These are phyloP conservation scores for Callyntrura sp. DNA, from an alignment of 2,888 invertebrate species.

Conservation along the genomic window DNA sequence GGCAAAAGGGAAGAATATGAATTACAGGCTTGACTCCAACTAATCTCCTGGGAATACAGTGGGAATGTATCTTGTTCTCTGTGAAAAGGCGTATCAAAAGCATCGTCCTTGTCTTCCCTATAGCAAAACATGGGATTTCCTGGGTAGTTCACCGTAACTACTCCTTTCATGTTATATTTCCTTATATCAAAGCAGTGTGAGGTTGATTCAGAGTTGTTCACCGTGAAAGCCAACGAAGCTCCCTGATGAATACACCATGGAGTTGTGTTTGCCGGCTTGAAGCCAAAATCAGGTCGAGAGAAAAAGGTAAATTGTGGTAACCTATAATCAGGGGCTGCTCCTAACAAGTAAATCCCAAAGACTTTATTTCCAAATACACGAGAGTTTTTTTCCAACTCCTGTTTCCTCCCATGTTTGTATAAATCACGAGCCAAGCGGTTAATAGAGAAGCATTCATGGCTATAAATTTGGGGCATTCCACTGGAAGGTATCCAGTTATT, in stretches of 20 bases:
- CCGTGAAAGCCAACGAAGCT: constrained; percentile 46
- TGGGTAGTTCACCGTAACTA: not conserved
- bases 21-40: constrained; percentile 31
- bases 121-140: constrained; percentile 52
- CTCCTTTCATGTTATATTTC: constrained; percentile 52
- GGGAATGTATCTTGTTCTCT: not conserved
- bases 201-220: constrained; percentile 33
- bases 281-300: constrained; percentile 50
- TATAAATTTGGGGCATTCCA: constrained; percentile 55
- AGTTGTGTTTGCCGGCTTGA: not conserved
- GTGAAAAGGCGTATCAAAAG: constrained; percentile 55
- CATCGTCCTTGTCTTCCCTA: constrained; percentile 43
- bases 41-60: constrained; percentile 25
- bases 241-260: constrained; percentile 50
- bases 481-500: constrained; percentile 9
- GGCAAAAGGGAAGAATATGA: not conserved
- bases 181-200: constrained; percentile 49
- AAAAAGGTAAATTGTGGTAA: constrained; percentile 50
- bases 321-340: constrained; percentile 50
- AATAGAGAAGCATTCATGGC: constrained; percentile 62
- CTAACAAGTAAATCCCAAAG: constrained; percentile 58
- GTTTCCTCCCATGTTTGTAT: constrained; percentile 10
- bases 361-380: constrained; percentile 65
- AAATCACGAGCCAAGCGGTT: constrained; percentile 36
- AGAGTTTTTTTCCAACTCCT: constrained; percentile 36